Evolutionary conservation across 1,140 invertebrate genomes (phyloP).

Genomic region (Bilobella aurantiaca): DNA sequence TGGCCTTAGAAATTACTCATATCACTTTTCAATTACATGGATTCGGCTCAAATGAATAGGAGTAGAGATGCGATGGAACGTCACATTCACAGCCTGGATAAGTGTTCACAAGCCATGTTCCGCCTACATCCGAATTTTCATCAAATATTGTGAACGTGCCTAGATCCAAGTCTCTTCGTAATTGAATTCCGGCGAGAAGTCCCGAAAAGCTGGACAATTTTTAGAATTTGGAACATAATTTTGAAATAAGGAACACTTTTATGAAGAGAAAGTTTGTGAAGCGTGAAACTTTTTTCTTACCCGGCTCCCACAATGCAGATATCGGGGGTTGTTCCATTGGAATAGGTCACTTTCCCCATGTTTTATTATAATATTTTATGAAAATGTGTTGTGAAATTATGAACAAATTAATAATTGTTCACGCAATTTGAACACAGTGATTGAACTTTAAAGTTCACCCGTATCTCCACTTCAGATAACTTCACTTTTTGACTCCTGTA

Average conservation of each 20-base stretch:
- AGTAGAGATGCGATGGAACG: conserved; percentile 11
- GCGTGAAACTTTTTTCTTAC: neutral
- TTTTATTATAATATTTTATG: too few relatives aligned
- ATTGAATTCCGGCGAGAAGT: conserved; percentile 15
- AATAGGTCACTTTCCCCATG: conserved; percentile 5
- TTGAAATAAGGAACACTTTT: neutral
- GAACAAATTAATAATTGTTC: too few relatives aligned
- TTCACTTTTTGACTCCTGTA: too few relatives aligned
- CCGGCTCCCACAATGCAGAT: conserved; percentile 8
- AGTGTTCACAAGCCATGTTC: conserved; percentile 22
- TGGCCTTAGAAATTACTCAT: too few relatives aligned
- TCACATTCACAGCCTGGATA: conserved; percentile 24
- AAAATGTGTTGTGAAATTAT: too few relatives aligned
- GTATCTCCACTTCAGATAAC: too few relatives aligned
- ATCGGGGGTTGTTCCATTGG: neutral
- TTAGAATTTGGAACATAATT: neutral
- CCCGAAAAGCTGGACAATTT: conserved; percentile 16
- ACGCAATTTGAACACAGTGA: too few relatives aligned
- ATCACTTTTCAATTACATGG: too few relatives aligned
- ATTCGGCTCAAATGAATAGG: conserved; percentile 19
- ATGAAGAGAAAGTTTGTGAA: neutral
- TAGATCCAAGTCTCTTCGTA: conserved; percentile 10
- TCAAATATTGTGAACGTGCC: conserved; percentile 17
- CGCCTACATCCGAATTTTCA: conserved; percentile 16
- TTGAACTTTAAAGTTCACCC: too few relatives aligned